These are phyloP conservation scores for Aromia moschata DNA, from an alignment of 2,888 invertebrate genomes.

Conservation along the genomic window DNA sequence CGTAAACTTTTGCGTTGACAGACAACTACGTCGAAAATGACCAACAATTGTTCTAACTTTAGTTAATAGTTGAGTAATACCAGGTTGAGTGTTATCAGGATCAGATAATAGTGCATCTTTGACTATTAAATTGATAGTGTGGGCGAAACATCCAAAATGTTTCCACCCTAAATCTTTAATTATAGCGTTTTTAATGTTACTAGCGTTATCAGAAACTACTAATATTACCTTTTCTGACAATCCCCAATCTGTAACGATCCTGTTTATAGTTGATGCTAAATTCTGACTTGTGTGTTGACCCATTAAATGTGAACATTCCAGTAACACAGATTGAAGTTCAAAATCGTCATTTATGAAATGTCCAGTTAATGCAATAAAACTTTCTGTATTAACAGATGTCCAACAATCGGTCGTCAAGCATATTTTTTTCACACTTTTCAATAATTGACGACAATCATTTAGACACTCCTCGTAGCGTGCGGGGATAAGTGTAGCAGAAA, in stretches of 20 bases:
- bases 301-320: constrained; percentile 38
- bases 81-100: not conserved
- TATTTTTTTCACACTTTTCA: constrained; percentile 15
- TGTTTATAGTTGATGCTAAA: constrained; percentile 29
- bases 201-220: constrained; percentile 46
- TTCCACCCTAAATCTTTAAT: constrained; percentile 33
- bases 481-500: constrained; percentile 26
- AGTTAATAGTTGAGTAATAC: constrained; percentile 9
- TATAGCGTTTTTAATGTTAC: constrained; percentile 46
- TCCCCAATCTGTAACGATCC: constrained; percentile 33
- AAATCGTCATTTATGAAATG: constrained; percentile 45
- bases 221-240: constrained; percentile 38
- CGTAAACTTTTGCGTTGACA: constrained; percentile 49
- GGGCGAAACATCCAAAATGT: constrained; percentile 32
- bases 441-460: constrained; percentile 12
- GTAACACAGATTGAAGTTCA: constrained; percentile 38
- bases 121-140: constrained; percentile 32
- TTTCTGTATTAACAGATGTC: constrained; percentile 49
- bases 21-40: constrained; percentile 26
- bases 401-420: constrained; percentile 33
- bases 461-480: constrained; percentile 31
- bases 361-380: constrained; percentile 48
- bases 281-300: constrained; percentile 42
- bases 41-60: constrained; percentile 38
- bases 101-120: constrained; percentile 31